These are phyloP conservation scores for Paelopatides confundens DNA, from an alignment of 53 echinoderm and acorn worm genomes.

Conservation along the genomic window DNA sequence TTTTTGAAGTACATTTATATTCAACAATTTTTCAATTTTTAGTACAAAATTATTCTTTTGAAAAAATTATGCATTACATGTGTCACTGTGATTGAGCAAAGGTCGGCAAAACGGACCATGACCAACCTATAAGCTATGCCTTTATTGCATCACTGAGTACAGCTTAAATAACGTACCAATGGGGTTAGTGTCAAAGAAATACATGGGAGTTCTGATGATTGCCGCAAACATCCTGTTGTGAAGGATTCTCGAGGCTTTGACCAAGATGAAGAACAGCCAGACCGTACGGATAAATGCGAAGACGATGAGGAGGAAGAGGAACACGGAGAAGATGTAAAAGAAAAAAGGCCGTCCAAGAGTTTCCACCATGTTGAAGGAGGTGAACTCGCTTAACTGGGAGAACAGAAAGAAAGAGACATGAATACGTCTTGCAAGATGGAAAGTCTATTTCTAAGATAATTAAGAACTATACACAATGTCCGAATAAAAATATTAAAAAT, in stretches of 20 bases:
- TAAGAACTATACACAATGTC: too few relatives aligned
- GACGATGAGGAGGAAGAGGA: slow-evolving; percentile 16
- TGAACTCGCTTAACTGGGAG: slow-evolving; percentile 11
- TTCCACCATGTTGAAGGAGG: slow-evolving; percentile 20
- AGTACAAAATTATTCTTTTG: too few relatives aligned
- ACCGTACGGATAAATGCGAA: slow-evolving; percentile 58
- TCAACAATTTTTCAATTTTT: too few relatives aligned
- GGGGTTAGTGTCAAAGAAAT: slow-evolving; percentile 82
- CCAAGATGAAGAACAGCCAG: slow-evolving; percentile 59
- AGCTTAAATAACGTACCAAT: slow-evolving; percentile 77
- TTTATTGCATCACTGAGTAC: too few relatives aligned
- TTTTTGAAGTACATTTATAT: too few relatives aligned
- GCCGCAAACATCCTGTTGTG: slow-evolving; percentile 80
- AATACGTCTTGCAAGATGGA: too few relatives aligned
- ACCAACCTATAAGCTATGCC: too few relatives aligned
- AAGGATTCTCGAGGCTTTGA: slow-evolving; percentile 67
- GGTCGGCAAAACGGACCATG: too few relatives aligned
- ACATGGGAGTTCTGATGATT: slow-evolving; percentile 73
- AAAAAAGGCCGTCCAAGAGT: slow-evolving; percentile 21
- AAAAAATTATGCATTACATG: too few relatives aligned
- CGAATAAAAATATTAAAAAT: too few relatives aligned
- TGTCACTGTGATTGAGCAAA: too few relatives aligned
- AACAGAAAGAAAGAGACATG: background rate
- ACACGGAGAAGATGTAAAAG: slow-evolving; percentile 8
- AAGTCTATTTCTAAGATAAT: too few relatives aligned